phyloP scores from a whole-genome alignment of 2,113 vertebrate genomes.

The Neodontobutis hainanensis region DNA sequence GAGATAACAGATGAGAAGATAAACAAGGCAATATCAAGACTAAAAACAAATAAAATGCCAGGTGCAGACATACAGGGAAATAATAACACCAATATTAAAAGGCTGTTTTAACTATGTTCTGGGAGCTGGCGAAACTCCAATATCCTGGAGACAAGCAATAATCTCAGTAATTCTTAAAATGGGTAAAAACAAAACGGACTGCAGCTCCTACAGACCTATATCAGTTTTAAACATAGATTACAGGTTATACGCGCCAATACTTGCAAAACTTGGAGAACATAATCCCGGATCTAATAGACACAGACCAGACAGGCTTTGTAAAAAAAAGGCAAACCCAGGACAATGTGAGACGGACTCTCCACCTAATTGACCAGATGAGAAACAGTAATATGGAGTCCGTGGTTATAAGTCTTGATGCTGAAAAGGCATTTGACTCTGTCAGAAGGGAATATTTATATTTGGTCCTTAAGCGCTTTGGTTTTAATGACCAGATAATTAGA shows the following conservation, averaged over 20 bases:
- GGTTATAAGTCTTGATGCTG: neutral
- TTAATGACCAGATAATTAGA: neutral
- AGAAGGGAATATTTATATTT: too few relatives aligned
- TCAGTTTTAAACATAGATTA: neutral
- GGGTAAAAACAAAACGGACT: neutral
- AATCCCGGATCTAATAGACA: neutral
- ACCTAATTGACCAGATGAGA: neutral
- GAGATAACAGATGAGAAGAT: conserved; percentile 2
- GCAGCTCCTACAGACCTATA: neutral
- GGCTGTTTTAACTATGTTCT: neutral
- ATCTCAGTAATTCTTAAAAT: neutral
- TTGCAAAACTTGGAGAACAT: neutral
- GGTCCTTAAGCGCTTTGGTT: neutral
- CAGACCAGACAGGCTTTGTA: neutral
- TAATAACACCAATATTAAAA: neutral
- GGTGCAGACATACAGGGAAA: neutral
- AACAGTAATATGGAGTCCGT: neutral
- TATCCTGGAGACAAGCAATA: neutral
- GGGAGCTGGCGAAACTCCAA: neutral
- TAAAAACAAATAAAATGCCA: neutral
- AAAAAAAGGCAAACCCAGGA: too few relatives aligned
- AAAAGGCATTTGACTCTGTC: neutral
- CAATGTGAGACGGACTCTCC: too few relatives aligned
- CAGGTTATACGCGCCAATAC: neutral
- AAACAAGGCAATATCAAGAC: neutral